Evolutionary conservation across 2,888 invertebrate genomes (phyloP), one percentile per base, ranked within the genome.

Genomic region (Cephalotes varians): DNA sequence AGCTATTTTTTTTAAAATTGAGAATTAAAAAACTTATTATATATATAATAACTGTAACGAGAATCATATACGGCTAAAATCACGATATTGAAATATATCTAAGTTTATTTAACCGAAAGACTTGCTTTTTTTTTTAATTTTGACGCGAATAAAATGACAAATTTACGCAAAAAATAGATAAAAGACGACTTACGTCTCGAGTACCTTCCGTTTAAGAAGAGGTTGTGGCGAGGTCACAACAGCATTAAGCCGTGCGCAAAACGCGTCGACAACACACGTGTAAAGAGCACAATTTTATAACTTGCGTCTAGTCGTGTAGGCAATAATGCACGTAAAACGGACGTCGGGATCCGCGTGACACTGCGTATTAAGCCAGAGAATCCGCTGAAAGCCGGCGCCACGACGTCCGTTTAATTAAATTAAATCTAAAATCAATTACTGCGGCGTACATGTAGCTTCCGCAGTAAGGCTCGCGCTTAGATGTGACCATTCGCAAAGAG

Each of bases 361-460:
- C 31, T 21, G 40, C n/a, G 44, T 31, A 44, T 67, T 77, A 54
- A 54, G 76, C 56, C 77, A 71, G 81, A 56, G 49, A 79, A 80
- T 62, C 74, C 67, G 85, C 77, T 84, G 85, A 84, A 88, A 86
- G 83, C 82, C 74, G 77, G 67, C 62, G 81, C 79, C 71, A 60
- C 81, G 84, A 49, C 67, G 76, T 60, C 34, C 34, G 79, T 67
- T 85, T 85, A 86, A 88, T 88, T 89, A 79, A 88, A 89, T 89
- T 86, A 85, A 86, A 88, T 87, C 76, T 81, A 84, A 89, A 89
- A 88, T 88, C 89, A 88, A 89, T 89, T 89, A 86, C 80, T 76
- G 44, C 28, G 49, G 49, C n/a, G n/a, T 72, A 73, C 37, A 81
- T 31, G 81, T 81, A 81, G 83, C 84, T 88, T 80, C 85, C 83